Percentiles rank a stretch among this genome's conserved stretches.
These are phyloP conservation scores for Papilio machaon DNA, from an alignment of 1,140 invertebrate genomes.

Conservation along the genomic window DNA sequence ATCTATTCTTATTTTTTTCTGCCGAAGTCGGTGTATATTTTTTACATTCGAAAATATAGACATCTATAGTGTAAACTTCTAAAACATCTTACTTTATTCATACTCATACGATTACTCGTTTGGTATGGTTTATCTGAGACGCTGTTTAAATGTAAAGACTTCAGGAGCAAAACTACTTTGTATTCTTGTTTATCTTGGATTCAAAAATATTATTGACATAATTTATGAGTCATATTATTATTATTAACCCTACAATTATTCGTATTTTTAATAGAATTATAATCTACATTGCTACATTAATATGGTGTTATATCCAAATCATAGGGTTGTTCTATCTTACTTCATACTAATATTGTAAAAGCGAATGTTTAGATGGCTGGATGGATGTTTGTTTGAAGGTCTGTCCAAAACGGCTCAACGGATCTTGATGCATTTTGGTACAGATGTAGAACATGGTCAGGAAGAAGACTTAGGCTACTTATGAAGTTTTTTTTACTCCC, in stretches of 20 bases:
- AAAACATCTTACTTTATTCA: neutral
- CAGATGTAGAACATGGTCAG: too few relatives aligned
- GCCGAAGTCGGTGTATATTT: constrained; percentile 1
- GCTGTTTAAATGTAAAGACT: neutral
- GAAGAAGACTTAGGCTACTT: too few relatives aligned
- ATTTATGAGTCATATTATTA: neutral
- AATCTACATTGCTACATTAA: neutral
- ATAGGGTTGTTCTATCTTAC: neutral
- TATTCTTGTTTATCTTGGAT: neutral
- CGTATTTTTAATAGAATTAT: neutral
- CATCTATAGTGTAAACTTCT: neutral
- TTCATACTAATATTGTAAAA: too few relatives aligned
- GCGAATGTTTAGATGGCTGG: too few relatives aligned
- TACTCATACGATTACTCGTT: too few relatives aligned
- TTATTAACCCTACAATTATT: neutral
- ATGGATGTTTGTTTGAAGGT: too few relatives aligned
- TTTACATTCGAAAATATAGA: neutral
- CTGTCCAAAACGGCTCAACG: too few relatives aligned
- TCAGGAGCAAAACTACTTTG: neutral
- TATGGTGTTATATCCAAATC: neutral
- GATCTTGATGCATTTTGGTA: too few relatives aligned
- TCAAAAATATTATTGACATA: neutral
- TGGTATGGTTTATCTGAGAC: neutral
- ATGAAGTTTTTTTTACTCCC: too few relatives aligned
- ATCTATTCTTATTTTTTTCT: constrained; percentile 26